Percentiles rank a stretch among this genome's conserved stretches.
phyloP scores from a whole-genome alignment of 2,797 vertebrate genomes.

The Hypotaenidia okinawae region DNA sequence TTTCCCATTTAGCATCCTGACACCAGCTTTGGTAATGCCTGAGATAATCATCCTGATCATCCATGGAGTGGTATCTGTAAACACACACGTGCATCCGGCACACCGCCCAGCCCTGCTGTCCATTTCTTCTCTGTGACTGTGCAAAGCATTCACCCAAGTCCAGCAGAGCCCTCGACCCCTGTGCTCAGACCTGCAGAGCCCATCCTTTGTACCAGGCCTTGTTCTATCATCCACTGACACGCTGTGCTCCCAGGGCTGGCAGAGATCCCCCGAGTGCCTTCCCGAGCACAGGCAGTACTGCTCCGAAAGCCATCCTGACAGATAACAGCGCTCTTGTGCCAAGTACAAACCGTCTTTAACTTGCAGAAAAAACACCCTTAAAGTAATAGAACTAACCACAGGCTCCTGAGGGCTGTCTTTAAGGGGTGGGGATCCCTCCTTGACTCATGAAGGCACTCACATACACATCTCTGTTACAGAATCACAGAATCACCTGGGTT shows the following conservation, averaged over 20 bases:
- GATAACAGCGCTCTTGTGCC: not conserved
- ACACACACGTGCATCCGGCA: not conserved
- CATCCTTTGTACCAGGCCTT: not conserved
- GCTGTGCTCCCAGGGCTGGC: conserved; percentile 38
- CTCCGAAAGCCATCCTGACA: not conserved
- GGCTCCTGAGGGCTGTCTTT: not conserved
- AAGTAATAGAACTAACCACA: not conserved
- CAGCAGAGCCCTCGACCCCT: not conserved
- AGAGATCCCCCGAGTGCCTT: conserved; percentile 1
- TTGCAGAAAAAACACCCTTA: not conserved
- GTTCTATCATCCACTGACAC: not conserved
- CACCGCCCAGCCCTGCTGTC: not conserved
- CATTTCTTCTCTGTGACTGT: not conserved
- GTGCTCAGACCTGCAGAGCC: not conserved
- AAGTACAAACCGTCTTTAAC: conserved; percentile 1
- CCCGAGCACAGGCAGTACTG: not conserved
- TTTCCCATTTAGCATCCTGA: conserved; percentile 24
- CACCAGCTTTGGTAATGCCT: not conserved
- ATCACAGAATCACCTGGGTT: too few relatives aligned
- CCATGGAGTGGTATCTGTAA: not conserved
- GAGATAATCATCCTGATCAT: not conserved
- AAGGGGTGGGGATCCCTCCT: not conserved
- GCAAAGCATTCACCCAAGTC: not conserved
- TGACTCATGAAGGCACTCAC: not conserved
- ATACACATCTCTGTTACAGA: not conserved